Percentiles rank a stretch among this genome's conserved stretches.
Conservation (phyloP, 2,888 invertebrate species). For the Neria commutata region DNA sequence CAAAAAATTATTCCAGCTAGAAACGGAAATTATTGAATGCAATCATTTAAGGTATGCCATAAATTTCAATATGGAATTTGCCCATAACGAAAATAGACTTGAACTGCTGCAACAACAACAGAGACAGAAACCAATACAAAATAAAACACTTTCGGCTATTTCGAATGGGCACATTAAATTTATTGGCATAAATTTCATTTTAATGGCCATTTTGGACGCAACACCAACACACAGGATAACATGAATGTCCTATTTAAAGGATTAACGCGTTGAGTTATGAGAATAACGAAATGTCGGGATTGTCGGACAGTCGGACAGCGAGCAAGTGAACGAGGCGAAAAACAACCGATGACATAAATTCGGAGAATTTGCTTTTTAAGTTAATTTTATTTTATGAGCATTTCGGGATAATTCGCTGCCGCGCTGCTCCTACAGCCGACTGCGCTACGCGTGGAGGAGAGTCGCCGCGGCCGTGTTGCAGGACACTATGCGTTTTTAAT, state of each 20-base stretch:
- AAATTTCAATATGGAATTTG: not conserved
- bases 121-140: no score
- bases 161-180: constrained; percentile 36
- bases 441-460: no score
- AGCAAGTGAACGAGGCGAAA: constrained; percentile 15
- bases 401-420: constrained; percentile 23
- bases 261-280: constrained; percentile 58
- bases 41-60: no score
- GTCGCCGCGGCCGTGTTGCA: not conserved
- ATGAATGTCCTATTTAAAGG: constrained; percentile 61
- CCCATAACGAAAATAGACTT: not conserved
- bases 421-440: no score
- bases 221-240: constrained; percentile 52
- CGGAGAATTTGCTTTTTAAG: constrained; percentile 58
- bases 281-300: constrained; percentile 11
- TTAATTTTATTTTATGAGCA: constrained; percentile 61
- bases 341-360: constrained; percentile 45
- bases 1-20: no score
- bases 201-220: constrained; percentile 43
- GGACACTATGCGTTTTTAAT: constrained; percentile 38
- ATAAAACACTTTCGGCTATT: no score
- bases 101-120: not conserved
- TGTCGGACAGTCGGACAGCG: not conserved
- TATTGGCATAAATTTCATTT: constrained; percentile 54
- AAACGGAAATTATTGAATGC: no score